Evolutionary conservation across 2,888 invertebrate species (phyloP).

Genomic region (Pheosia gnoma): DNA sequence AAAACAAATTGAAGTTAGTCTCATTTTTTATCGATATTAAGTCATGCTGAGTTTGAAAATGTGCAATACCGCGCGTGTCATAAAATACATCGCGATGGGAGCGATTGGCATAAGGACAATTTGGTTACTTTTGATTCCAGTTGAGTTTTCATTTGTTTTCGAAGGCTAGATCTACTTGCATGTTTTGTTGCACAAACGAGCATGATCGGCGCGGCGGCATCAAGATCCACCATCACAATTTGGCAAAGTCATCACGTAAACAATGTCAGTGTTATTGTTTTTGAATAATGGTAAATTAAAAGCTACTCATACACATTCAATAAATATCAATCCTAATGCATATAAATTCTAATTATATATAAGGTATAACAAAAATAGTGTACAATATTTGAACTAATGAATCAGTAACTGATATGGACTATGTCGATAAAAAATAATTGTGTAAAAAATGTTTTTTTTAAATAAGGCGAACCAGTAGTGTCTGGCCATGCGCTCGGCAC

Average conservation of each 20-base stretch:
- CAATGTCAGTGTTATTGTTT: conserved; percentile 15
- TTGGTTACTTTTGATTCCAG: conserved; percentile 65
- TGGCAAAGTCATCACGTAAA: conserved; percentile 15
- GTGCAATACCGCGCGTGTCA: conserved; percentile 21
- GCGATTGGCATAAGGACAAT: conserved; percentile 37
- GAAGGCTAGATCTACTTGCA: conserved; percentile 64
- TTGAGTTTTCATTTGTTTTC: conserved; percentile 62
- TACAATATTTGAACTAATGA: too few species aligned
- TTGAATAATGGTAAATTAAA: conserved; percentile 9
- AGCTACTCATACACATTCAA: conserved; percentile 9
- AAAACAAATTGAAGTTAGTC: conserved; percentile 52
- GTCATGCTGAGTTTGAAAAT: conserved; percentile 29
- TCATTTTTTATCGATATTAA: conserved; percentile 39
- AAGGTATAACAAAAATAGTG: too few species aligned
- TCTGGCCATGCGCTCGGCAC: too few species aligned
- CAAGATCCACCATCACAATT: conserved; percentile 49
- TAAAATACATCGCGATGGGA: conserved; percentile 1
- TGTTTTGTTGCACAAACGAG: conserved; percentile 58
- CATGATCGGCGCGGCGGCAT: conserved; percentile 56
- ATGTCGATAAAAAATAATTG: too few species aligned
- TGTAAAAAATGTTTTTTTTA: too few species aligned
- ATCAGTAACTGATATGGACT: too few species aligned
- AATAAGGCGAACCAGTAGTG: too few species aligned
- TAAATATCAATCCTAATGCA: conserved; percentile 9
- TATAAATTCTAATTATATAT: background rate